Percentiles rank a stretch among this genome's conserved stretches.
Evolutionary conservation across 1,140 invertebrate genomes (phyloP).

Genomic region (Physella acuta): DNA sequence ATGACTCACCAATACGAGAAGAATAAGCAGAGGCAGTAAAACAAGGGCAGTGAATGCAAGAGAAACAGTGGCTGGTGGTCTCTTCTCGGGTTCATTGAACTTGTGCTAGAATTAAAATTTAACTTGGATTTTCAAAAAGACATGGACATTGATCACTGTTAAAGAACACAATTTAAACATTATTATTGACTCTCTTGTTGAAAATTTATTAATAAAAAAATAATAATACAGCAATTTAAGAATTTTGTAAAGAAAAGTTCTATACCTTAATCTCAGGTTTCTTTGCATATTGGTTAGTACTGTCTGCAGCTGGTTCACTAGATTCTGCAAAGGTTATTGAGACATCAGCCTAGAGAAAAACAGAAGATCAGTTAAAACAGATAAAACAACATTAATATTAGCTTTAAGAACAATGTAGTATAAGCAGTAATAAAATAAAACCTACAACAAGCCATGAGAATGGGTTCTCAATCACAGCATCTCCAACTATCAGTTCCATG

Average conservation of each 20-base stretch:
- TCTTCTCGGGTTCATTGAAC: slow-evolving; percentile 88
- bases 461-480: slow-evolving; percentile 85
- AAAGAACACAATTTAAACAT: too few relatives aligned
- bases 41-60: slow-evolving; percentile 86
- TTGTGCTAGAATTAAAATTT: slow-evolving; percentile 80
- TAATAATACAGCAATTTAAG: too few relatives aligned
- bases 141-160: too few relatives aligned
- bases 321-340: slow-evolving; percentile 70
- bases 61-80: slow-evolving; percentile 83
- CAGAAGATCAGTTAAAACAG: not conserved
- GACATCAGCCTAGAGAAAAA: slow-evolving; percentile 66
- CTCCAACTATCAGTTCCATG: slow-evolving; percentile 85
- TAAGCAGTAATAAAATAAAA: not conserved
- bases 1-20: slow-evolving; percentile 75
- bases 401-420: not conserved
- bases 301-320: slow-evolving; percentile 45
- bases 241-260: too few relatives aligned
- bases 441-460: slow-evolving; percentile 77
- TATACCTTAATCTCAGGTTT: slow-evolving; percentile 82
- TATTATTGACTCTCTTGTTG: too few relatives aligned
- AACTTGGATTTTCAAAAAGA: too few relatives aligned
- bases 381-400: not conserved
- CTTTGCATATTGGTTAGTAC: slow-evolving; percentile 63
- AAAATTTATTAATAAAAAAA: too few relatives aligned
- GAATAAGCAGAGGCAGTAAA: slow-evolving; percentile 77